phyloP scores from a whole-genome alignment of 1,140 invertebrate species.

The Procambarus virginalis region DNA sequence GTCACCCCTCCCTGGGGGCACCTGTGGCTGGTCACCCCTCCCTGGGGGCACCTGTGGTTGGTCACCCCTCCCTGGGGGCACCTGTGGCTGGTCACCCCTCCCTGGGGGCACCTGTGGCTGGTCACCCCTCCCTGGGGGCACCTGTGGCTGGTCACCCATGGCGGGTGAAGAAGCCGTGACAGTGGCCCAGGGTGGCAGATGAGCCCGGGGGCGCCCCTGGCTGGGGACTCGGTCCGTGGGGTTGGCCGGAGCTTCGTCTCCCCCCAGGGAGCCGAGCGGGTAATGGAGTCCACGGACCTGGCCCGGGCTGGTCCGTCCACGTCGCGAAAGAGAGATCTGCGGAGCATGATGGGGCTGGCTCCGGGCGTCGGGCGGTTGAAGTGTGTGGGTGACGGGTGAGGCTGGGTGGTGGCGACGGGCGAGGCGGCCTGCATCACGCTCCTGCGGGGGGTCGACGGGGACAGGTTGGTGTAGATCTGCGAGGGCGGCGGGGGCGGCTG shows the following conservation, averaged over 20 bases:
- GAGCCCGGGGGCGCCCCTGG: background rate
- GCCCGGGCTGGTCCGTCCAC: slow-evolving; percentile 19
- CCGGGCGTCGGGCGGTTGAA: slow-evolving; percentile 57
- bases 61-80: too few relatives aligned
- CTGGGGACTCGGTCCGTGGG: slow-evolving; percentile 32
- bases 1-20: too few relatives aligned
- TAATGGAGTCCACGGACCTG: slow-evolving; percentile 35
- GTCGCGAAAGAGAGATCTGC: slow-evolving; percentile 34
- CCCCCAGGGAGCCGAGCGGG: slow-evolving; percentile 13
- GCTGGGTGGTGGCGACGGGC: slow-evolving; percentile 16
- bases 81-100: too few relatives aligned
- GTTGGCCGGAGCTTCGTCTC: slow-evolving; percentile 18
- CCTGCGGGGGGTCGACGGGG: slow-evolving; percentile 13
- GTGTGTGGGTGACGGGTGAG: slow-evolving; percentile 28
- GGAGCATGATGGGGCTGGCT: slow-evolving; percentile 39
- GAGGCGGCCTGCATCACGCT: slow-evolving; percentile 15
- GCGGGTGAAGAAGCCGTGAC: background rate
- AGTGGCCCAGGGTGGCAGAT: background rate
- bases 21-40: too few relatives aligned
- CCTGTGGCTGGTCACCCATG: background rate
- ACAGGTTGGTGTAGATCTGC: slow-evolving; percentile 13
- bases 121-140: background rate
- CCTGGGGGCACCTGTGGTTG: too few relatives aligned
- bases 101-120: background rate
- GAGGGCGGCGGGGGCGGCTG: slow-evolving; percentile 64